A percentile compares a stretch with the other conserved stretches of the same genome.
Conservation (phyloP, 2,797 vertebrate genomes). For the Zenarchopterus dispar region DNA sequence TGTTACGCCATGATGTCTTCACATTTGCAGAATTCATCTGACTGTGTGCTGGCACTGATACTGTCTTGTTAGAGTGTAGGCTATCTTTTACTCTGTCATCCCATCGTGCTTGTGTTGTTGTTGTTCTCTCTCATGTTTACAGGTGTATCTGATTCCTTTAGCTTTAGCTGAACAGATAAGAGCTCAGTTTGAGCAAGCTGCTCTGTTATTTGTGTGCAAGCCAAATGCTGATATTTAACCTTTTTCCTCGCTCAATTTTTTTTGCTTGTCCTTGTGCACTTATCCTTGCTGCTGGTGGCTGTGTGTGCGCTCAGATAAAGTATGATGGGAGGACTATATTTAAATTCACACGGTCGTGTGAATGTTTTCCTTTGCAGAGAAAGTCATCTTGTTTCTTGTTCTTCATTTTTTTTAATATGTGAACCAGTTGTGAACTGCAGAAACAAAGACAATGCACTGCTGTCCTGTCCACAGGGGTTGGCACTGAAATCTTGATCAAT, state of each 20-base stretch:
- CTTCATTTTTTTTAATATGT: slow-evolving; percentile 5
- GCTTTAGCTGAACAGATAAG: slow-evolving; percentile 65
- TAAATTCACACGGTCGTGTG: slow-evolving; percentile 19
- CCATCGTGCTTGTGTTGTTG: slow-evolving; percentile 50
- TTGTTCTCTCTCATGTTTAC: slow-evolving; percentile 57
- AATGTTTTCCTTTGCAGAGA: slow-evolving; percentile 14
- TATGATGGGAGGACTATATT: slow-evolving; percentile 13
- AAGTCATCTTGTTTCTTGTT: not conserved
- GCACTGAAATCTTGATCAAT: slow-evolving; percentile 36
- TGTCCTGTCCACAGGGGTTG: slow-evolving; percentile 30
- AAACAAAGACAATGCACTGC: slow-evolving; percentile 28
- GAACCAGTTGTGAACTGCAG: slow-evolving; percentile 30
- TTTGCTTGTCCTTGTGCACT: slow-evolving; percentile 28
- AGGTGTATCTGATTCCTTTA: slow-evolving; percentile 63
- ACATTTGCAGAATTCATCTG: slow-evolving; percentile 40
- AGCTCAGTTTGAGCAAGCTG: slow-evolving; percentile 55
- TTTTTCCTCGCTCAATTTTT: slow-evolving; percentile 28
- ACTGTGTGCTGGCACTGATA: slow-evolving; percentile 49
- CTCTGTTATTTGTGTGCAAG: slow-evolving; percentile 43
- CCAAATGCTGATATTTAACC: slow-evolving; percentile 54
- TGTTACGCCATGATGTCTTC: slow-evolving; percentile 47
- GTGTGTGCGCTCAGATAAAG: slow-evolving; percentile 13
- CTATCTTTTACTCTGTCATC: slow-evolving; percentile 66
- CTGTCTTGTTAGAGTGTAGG: slow-evolving; percentile 50
- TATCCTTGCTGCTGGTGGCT: slow-evolving; percentile 21